Percentiles rank a stretch among this genome's conserved stretches.
These are phyloP conservation scores for Drosophila mayaguana DNA, from an alignment of 2,888 invertebrate species.

Conservation along the genomic window DNA sequence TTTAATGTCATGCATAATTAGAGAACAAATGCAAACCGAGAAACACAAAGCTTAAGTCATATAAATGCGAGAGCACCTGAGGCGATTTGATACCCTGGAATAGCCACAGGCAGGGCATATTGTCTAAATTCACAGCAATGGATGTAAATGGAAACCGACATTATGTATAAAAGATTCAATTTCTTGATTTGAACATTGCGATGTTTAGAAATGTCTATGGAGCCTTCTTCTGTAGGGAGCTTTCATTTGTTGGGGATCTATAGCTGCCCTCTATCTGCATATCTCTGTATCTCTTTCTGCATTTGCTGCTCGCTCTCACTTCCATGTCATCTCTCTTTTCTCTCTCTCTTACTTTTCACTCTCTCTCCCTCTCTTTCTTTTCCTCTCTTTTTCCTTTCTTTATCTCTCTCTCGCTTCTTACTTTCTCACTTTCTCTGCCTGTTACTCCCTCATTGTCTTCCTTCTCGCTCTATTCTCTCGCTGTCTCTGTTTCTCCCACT, in stretches of 20 bases:
- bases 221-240: not conserved
- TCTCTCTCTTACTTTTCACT: not conserved
- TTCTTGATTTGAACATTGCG: not conserved
- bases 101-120: not conserved
- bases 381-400: not conserved
- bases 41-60: conserved; percentile 18
- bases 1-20: conserved; percentile 76
- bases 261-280: not conserved
- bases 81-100: conserved; percentile 41
- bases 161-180: not conserved
- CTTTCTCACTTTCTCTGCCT: not conserved
- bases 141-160: not conserved
- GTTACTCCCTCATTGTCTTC: not conserved
- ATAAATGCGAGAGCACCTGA: conserved; percentile 38
- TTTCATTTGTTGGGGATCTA: not conserved
- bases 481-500: not conserved
- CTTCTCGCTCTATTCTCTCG: too few species aligned
- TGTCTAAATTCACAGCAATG: not conserved
- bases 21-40: conserved; percentile 28
- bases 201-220: not conserved
- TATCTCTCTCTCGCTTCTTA: too few species aligned
- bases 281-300: not conserved
- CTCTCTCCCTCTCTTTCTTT: not conserved
- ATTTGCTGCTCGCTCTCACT: not conserved
- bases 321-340: not conserved